These are phyloP conservation scores for Hypomesus transpacificus DNA, from an alignment of 2,113 vertebrate species.

Conservation along the genomic window DNA sequence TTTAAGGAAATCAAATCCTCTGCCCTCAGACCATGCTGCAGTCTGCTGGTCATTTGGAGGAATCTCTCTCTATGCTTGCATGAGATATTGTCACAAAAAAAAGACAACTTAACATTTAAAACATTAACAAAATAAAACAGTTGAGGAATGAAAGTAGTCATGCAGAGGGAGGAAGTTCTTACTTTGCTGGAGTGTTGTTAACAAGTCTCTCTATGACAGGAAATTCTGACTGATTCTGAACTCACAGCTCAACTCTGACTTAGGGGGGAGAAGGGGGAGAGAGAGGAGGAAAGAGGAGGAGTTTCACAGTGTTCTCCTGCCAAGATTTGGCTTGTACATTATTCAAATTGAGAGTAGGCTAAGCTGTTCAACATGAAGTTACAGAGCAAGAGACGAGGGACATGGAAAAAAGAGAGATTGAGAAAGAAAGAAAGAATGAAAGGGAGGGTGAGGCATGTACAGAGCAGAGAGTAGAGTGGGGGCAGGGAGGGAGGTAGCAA, in stretches of 20 bases:
- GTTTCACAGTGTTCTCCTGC: slow-evolving; percentile 12
- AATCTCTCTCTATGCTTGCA: too few relatives aligned
- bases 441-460: not conserved
- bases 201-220: not conserved
- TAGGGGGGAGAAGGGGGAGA: slow-evolving; percentile 15
- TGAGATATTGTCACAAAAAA: too few relatives aligned
- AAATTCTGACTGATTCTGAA: not conserved
- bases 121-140: not conserved
- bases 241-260: not conserved
- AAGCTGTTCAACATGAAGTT: slow-evolving; percentile 39
- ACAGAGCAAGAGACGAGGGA: slow-evolving; percentile 17
- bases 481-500: not conserved
- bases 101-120: not conserved
- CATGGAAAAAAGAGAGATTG: slow-evolving; percentile 18
- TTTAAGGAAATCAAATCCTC: too few relatives aligned
- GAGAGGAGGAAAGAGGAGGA: not conserved
- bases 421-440: not conserved
- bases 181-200: slow-evolving; percentile 14
- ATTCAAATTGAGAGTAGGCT: slow-evolving; percentile 21
- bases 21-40: too few relatives aligned
- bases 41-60: too few relatives aligned
- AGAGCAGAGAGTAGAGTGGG: not conserved
- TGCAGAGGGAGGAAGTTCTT: slow-evolving; percentile 11
- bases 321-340: slow-evolving; percentile 45
- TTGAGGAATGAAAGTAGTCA: not conserved